A percentile compares a stretch with the other conserved stretches of the same genome.
These are phyloP conservation scores for Timema podura DNA, from an alignment of 2,888 invertebrate species.

Conservation along the genomic window DNA sequence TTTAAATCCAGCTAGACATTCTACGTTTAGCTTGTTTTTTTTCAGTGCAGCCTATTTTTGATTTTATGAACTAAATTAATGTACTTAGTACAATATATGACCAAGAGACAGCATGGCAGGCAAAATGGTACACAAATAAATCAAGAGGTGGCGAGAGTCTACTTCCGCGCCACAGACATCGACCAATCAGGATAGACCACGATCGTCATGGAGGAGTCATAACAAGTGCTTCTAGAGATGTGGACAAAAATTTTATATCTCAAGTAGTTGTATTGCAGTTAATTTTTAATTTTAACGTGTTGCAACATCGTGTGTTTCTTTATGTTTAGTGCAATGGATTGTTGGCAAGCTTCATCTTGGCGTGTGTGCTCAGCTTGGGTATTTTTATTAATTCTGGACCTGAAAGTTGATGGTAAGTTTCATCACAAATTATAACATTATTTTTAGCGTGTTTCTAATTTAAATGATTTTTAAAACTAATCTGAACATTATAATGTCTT, in stretches of 20 bases:
- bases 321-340: conserved; percentile 42
- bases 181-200: conserved; percentile 55
- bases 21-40: too few species aligned
- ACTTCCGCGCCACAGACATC: background rate
- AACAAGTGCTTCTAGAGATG: conserved; percentile 35
- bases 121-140: too few species aligned
- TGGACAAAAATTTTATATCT: background rate
- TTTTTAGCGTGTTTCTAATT: conserved; percentile 8
- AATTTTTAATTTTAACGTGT: conserved; percentile 40
- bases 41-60: too few species aligned
- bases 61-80: too few species aligned
- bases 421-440: conserved; percentile 26
- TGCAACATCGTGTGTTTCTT: conserved; percentile 35
- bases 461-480: background rate
- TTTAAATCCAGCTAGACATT: too few species aligned
- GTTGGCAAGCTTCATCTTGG: conserved; percentile 53
- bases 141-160: too few species aligned
- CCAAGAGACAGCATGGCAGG: too few species aligned
- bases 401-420: conserved; percentile 63
- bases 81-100: too few species aligned
- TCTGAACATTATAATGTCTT: background rate
- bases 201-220: conserved; percentile 42
- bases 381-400: conserved; percentile 61
- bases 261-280: conserved; percentile 40
- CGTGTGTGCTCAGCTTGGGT: conserved; percentile 64